phyloP scores from a whole-genome alignment of 2,113 vertebrate genomes.

The Equus przewalskii region DNA sequence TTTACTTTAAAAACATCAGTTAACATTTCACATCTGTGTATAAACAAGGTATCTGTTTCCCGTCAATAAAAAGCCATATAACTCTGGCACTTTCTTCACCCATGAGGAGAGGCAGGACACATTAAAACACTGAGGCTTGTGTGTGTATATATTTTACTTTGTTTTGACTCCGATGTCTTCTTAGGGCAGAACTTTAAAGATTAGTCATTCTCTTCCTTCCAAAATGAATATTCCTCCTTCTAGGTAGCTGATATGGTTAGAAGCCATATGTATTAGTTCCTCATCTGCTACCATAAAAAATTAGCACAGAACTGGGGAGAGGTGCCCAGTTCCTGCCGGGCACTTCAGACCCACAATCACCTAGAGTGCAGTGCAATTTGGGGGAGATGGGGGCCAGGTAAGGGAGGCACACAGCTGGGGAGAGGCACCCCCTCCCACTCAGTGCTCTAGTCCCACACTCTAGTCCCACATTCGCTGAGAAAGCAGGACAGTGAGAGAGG shows the following conservation, averaged over 20 bases:
- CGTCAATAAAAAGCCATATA: background rate
- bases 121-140: background rate
- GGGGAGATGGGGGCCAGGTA: too few relatives aligned
- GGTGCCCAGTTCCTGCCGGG: too few relatives aligned
- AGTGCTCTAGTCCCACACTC: too few relatives aligned
- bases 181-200: background rate
- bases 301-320: background rate
- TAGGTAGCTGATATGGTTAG: background rate
- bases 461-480: too few relatives aligned
- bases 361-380: too few relatives aligned
- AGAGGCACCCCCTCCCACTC: too few relatives aligned
- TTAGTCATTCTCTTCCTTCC: slow-evolving; percentile 11
- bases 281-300: background rate
- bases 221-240: slow-evolving; percentile 26
- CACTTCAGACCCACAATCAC: too few relatives aligned
- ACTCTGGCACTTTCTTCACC: background rate
- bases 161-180: slow-evolving; percentile 46
- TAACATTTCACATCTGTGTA: background rate
- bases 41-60: background rate
- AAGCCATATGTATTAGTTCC: background rate
- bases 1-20: background rate
- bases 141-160: background rate
- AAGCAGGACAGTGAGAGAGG: too few relatives aligned
- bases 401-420: too few relatives aligned
- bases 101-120: background rate